Base-by-base conservation (phyloP, 2,113 vertebrate genomes). In the Heptranchias perlo region DNA sequence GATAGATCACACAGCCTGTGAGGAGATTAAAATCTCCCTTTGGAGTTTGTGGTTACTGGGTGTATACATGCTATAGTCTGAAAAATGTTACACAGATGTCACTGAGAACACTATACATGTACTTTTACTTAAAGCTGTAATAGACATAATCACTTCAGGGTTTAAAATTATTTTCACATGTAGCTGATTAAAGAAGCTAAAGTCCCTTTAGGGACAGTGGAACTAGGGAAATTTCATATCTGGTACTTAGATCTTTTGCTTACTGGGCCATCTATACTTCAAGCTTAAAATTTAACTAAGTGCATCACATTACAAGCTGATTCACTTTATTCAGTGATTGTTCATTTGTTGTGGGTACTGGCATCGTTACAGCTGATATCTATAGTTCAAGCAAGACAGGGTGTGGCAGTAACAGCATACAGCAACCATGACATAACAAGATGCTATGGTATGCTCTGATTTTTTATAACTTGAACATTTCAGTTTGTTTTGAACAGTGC, bases 141-240 rank as follows among this genome's bases (percentile, higher is more conserved):
- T 44, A 67, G 93, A 67, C 25, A 47, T 91, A 91, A 58, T 44
- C 49, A 91, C 28, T 35, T 31, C 87, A 31, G 62, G 25, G 62
- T 44, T 64, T 28, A 3, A 94, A 94, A 94, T 61, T 49, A 67
- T 69, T 94, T 94, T 47, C 62, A 94, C 18, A 67, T 94, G 39
- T 94, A 67, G n/a, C 16, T 94, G 61, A 94, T 44, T 69, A 95
- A 95, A 95, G 47, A 95, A 67, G 64, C 28, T 44, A 95, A 28
- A 23, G 0, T 95, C 23, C 18, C 39, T 95, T 49, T 31, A 67
- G 64, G 62, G 44, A 35, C 25, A 67, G 13, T 73, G 14, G 44
- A 95, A 52, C 14, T 14, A 65, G 44, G 35, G 16, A 64, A 62
- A 67, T 67, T 25, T 58, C 93, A 95, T 95, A 94, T 94, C 62